Base-by-base conservation (phyloP, 2,888 invertebrate genomes). In the Trisateles emortualis region DNA sequence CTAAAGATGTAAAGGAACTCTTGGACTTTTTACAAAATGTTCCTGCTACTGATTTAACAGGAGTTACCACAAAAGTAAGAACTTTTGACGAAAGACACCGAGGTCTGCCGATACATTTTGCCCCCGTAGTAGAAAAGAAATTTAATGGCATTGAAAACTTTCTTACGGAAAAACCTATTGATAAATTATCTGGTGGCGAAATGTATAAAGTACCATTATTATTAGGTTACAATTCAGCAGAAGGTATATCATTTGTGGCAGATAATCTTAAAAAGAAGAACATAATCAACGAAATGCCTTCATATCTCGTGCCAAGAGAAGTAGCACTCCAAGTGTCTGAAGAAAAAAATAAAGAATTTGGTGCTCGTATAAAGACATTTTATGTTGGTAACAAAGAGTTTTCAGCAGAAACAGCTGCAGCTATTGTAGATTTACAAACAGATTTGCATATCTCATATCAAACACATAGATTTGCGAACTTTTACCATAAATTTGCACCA, bases 191-290 rank as follows among this genome's bases (percentile, higher is more conserved):
- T 50, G 61, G 76, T 2, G 79, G 78, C 1, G 76, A 79, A 51
- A 48, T 80, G 0, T 77, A 69, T 36, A 74, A 77, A 52, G 79
- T 88, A 0, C 86, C 88, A 0, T 29, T 86, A 0, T 69, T 89
- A 62, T 58, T 77, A 0, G 88, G 88, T 3, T 87, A 84, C 59
- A 88, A 79, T 63, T 78, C 82, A 0, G 78, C 75, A 3, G 88
- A 88, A 72, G 87, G 86, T 0, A 39, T 88, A 2, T n/a, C 83
- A 0, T 57, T 79, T 40, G 41, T 80, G 0, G 58, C 68, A 24
- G 71, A 78, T 35, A 66, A 71, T 22, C 3, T 68, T 1, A 79
- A 74, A 1, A 85, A 81, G 65, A 24, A 74, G 0, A 63, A 76
- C 0, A 40, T 72, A 9, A 52, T 74, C 0, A 86, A 85, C 52